Conservation (phyloP, 2,113 vertebrate genomes). For the Pyxicephalus adspersus region DNA sequence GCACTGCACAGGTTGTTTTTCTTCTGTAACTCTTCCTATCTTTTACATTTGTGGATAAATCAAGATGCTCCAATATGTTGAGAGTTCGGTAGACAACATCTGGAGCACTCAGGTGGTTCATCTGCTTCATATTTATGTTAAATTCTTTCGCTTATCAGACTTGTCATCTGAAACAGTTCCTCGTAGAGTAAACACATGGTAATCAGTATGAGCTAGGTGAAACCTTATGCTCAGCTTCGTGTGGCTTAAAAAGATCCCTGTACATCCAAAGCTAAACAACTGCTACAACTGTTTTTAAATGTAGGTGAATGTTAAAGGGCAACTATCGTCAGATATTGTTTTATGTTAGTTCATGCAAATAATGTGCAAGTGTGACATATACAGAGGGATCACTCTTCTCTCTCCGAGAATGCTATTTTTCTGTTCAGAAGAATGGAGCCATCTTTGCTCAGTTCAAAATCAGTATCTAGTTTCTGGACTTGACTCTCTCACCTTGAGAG, state of each 20-base stretch:
- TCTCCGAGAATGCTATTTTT: too few species aligned
- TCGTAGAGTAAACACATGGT: constrained; percentile 49
- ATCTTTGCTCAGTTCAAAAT: too few species aligned
- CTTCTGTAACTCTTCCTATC: constrained; percentile 11
- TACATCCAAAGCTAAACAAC: not conserved
- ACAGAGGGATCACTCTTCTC: too few species aligned
- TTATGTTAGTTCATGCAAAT: too few species aligned
- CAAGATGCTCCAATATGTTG: constrained; percentile 45
- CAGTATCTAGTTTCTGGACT: too few species aligned
- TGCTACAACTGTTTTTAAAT: not conserved
- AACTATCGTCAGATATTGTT: too few species aligned
- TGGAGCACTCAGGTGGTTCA: constrained; percentile 51
- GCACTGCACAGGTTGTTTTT: constrained; percentile 17
- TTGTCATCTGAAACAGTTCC: constrained; percentile 46
- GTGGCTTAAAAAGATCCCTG: constrained; percentile 19
- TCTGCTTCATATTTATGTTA: constrained; percentile 52
- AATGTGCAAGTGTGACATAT: too few species aligned
- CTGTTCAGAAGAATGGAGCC: too few species aligned
- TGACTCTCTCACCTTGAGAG: too few species aligned
- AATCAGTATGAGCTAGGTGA: constrained; percentile 33
- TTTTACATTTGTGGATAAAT: constrained; percentile 38
- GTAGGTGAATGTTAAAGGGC: too few species aligned
- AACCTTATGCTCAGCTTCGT: constrained; percentile 36
- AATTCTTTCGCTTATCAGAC: constrained; percentile 53
- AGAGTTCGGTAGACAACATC: constrained; percentile 37